Evolutionary conservation across 2,113 vertebrate species (phyloP), one percentile per base, ranked within the genome.

Genomic region (Vanacampus margaritifer): DNA sequence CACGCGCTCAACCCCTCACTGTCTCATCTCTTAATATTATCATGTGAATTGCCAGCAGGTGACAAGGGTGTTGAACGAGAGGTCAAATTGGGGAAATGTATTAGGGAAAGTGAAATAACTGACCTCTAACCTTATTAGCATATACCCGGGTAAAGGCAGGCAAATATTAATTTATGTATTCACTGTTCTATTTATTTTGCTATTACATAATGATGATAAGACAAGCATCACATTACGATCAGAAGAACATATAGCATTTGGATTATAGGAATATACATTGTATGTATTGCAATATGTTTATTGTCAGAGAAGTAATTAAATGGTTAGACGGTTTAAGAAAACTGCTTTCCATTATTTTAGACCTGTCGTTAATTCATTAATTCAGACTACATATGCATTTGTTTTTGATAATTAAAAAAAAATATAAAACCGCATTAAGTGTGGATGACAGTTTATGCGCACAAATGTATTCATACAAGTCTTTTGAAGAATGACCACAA

Each of bases 1-100:
- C n/a, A 3, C 23, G 9, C 64, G 43, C 79, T 69, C 78, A 64
- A 46, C 45, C 62, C 62, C 46, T 72, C 51, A 67, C 51, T 68
- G 70, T 78, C 74, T 81, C 76, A 82, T 84, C 80, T 83, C 83
- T 69, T 82, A 78, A 83, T 77, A 87, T 86, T 84, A 79, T 88
- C 79, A 88, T 84, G 32, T 82, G 77, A 83, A 87, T 86, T 82
- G 84, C 75, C 79, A 71, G 86, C 77, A 86, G 82, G 82, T 86
- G 85, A 86, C 79, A n/a, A 73, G 76, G 78, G 81, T 84, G 75
- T 74, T 78, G 51, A 57, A 85, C 66, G 66, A 69, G 36, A 67
- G 75, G 79, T 84, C 85, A 85, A 78, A 87, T 78, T 79, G 71
- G 76, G 68, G 74, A 79, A 89, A 84, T 73, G 65, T 79, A 84